Percentiles rank a stretch among this genome's conserved stretches.
These are phyloP conservation scores for Dascyllus trimaculatus DNA, from an alignment of 2,113 vertebrate species.

Conservation along the genomic window DNA sequence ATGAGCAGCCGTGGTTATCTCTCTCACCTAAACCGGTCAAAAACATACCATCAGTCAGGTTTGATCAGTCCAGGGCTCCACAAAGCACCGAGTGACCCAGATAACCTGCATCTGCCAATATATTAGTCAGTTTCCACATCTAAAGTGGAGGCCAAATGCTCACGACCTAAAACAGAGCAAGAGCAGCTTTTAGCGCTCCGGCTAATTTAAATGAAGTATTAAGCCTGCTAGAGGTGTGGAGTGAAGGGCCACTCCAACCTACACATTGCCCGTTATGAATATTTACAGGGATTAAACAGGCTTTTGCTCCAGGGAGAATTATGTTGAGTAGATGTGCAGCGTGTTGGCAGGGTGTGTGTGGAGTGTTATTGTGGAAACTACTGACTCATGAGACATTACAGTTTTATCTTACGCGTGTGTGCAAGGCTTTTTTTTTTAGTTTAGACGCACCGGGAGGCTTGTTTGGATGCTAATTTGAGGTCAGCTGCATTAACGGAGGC, in stretches of 20 bases:
- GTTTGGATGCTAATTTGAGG: conserved; percentile 26
- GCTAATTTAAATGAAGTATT: conserved; percentile 63
- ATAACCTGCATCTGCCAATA: conserved; percentile 2
- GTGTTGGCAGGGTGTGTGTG: conserved; percentile 14
- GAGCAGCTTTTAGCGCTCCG: conserved; percentile 39
- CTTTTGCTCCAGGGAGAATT: conserved; percentile 33
- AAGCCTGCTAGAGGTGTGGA: conserved; percentile 30
- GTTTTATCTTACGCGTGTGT: conserved; percentile 7
- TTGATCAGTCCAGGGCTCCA: neutral
- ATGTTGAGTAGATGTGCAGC: conserved; percentile 44
- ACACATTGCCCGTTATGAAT: conserved; percentile 57
- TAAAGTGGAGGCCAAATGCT: conserved; percentile 47
- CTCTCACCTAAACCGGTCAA: neutral
- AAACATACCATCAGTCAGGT: neutral
- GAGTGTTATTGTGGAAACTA: conserved; percentile 4
- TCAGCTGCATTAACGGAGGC: neutral
- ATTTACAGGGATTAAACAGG: conserved; percentile 57
- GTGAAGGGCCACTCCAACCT: conserved; percentile 69
- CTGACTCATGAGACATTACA: neutral
- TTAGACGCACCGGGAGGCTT: neutral
- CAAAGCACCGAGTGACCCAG: neutral
- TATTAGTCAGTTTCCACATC: conserved; percentile 5
- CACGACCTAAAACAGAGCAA: conserved; percentile 27
- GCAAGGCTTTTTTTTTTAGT: neutral
- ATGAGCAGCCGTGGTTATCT: neutral